These are phyloP conservation scores for Scrobipalpa costella DNA, from an alignment of 2,888 invertebrate species.

Conservation along the genomic window DNA sequence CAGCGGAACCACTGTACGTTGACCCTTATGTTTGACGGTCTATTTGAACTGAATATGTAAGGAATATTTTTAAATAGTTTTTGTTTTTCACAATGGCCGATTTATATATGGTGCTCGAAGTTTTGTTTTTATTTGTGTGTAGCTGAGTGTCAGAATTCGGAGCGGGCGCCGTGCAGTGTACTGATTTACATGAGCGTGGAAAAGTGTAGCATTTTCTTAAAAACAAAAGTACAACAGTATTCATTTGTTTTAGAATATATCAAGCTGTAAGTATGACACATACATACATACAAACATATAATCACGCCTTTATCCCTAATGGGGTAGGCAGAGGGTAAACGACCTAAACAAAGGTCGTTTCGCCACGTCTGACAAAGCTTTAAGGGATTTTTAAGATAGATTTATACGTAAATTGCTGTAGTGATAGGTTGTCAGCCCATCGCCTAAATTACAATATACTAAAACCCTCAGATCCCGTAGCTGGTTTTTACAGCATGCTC, in stretches of 20 bases:
- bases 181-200: slow-evolving; percentile 37
- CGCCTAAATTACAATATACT: too few relatives aligned
- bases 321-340: too few relatives aligned
- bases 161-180: slow-evolving; percentile 40
- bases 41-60: slow-evolving; percentile 36
- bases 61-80: slow-evolving; percentile 52
- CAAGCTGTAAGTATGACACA: too few relatives aligned
- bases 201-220: slow-evolving; percentile 40
- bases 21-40: slow-evolving; percentile 61
- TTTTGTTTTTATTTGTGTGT: slow-evolving; percentile 34
- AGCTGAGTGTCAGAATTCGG: slow-evolving; percentile 36
- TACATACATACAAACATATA: too few relatives aligned
- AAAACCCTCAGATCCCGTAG: too few relatives aligned
- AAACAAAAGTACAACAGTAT: neutral
- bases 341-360: too few relatives aligned
- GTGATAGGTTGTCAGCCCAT: too few relatives aligned
- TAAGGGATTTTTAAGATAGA: too few relatives aligned
- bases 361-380: too few relatives aligned
- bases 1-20: slow-evolving; percentile 55
- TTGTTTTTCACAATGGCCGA: slow-evolving; percentile 39
- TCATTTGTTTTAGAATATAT: neutral
- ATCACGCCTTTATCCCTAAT: too few relatives aligned
- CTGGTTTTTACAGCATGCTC: too few relatives aligned
- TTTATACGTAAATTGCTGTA: too few relatives aligned
- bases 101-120: slow-evolving; percentile 33